These are phyloP conservation scores for Luscinia luscinia DNA, from an alignment of 2,797 vertebrate genomes.

Conservation along the genomic window DNA sequence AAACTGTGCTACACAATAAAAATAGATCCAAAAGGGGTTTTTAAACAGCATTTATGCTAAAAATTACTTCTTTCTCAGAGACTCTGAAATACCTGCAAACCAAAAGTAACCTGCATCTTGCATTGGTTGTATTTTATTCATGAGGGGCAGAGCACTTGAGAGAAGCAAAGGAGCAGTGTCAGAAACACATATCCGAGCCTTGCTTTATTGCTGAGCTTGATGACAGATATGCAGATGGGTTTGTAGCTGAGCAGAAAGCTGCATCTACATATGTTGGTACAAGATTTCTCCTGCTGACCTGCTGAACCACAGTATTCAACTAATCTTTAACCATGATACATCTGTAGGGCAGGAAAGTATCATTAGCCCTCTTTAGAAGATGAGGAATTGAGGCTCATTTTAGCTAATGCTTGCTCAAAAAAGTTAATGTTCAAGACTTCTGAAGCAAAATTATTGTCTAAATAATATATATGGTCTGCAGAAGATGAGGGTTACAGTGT, in stretches of 20 bases:
- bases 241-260: neutral
- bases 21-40: neutral
- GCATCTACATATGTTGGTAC: neutral
- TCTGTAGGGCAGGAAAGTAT: neutral
- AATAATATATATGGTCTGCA: neutral
- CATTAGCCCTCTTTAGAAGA: neutral
- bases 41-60: constrained; percentile 16
- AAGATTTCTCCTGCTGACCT: constrained; percentile 29
- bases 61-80: neutral
- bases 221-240: constrained; percentile 33
- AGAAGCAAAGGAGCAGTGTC: constrained; percentile 23
- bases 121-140: constrained; percentile 20
- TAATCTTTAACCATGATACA: neutral
- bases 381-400: neutral
- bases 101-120: constrained; percentile 19
- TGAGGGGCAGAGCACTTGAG: constrained; percentile 5
- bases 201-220: neutral
- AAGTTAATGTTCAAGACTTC: neutral
- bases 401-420: neutral
- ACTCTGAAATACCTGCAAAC: constrained; percentile 15
- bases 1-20: constrained; percentile 41
- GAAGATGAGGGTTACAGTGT: neutral
- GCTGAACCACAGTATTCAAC: neutral
- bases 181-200: neutral
- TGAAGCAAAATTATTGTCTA: neutral